A percentile compares a stretch with the other conserved stretches of the same genome.
Conservation (phyloP, 2,888 invertebrate genomes). For the Brachyptera putata region DNA sequence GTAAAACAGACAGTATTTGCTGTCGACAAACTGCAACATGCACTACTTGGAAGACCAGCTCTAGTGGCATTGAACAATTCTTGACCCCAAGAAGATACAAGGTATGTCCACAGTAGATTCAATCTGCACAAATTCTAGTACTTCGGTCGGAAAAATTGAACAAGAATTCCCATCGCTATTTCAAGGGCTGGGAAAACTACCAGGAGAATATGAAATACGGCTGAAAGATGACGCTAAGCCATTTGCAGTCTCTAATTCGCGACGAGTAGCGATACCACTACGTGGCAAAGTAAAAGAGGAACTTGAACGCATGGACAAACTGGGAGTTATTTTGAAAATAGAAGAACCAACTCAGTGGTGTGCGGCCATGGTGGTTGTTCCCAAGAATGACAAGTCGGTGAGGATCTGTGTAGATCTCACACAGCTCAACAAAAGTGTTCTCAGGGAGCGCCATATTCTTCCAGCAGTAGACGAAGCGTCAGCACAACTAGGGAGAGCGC, state of each 20-base stretch:
- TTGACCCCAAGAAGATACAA: not conserved
- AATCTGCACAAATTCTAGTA: not conserved
- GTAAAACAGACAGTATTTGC: not conserved
- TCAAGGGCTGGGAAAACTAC: not conserved
- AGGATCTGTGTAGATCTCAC: conserved; percentile 38
- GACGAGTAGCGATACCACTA: conserved; percentile 39
- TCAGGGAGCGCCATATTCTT: conserved; percentile 23
- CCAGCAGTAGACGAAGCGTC: conserved; percentile 35
- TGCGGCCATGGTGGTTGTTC: conserved; percentile 40
- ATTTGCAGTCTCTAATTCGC: conserved; percentile 34
- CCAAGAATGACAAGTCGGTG: conserved; percentile 35
- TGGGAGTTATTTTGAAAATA: conserved; percentile 38
- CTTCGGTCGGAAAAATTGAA: not conserved
- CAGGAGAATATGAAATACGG: conserved; percentile 35
- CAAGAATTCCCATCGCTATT: not conserved
- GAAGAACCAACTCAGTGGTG: conserved; percentile 40
- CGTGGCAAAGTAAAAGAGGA: conserved; percentile 38
- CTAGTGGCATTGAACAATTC: not conserved
- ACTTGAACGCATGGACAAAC: conserved; percentile 36
- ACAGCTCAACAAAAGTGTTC: conserved; percentile 36
- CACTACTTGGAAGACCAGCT: not conserved
- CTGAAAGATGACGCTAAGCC: conserved; percentile 35
- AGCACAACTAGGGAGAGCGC: conserved; percentile 34
- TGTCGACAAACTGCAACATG: not conserved
- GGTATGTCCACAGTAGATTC: not conserved